Percentiles rank a stretch among this genome's conserved stretches.
phyloP scores from a whole-genome alignment of 2,888 invertebrate species.

The Drosophila algonquin region DNA sequence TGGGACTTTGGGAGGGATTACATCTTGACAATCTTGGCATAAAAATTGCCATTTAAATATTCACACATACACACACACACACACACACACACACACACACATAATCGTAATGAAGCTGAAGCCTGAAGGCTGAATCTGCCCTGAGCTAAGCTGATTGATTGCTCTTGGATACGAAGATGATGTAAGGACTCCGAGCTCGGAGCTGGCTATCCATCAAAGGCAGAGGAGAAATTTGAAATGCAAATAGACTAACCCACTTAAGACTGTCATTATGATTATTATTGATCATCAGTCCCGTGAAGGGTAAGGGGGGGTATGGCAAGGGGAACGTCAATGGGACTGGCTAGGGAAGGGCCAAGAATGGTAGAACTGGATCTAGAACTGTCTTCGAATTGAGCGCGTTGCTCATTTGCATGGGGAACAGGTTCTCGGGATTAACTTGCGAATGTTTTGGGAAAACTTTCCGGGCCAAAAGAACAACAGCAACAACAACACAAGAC shows the following conservation, averaged over 20 bases:
- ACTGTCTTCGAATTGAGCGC: constrained; percentile 51
- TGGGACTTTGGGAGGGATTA: constrained; percentile 43
- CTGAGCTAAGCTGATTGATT: constrained; percentile 71
- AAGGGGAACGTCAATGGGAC: too few relatives aligned
- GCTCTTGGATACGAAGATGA: constrained; percentile 55
- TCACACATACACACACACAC: constrained; percentile 54
- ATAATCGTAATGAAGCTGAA: constrained; percentile 72
- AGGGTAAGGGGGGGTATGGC: not conserved
- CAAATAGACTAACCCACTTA: constrained; percentile 73
- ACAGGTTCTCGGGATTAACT: constrained; percentile 73
- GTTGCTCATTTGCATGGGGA: constrained; percentile 61
- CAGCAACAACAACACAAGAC: constrained; percentile 31
- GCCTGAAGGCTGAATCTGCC: constrained; percentile 14
- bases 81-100: constrained; percentile 43
- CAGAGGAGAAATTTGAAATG: constrained; percentile 56
- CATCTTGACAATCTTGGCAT: constrained; percentile 47
- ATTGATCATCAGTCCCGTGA: constrained; percentile 64
- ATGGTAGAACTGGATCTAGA: constrained; percentile 17
- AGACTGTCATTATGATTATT: constrained; percentile 78
- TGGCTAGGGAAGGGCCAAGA: not conserved
- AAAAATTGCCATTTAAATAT: constrained; percentile 77
- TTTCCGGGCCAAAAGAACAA: constrained; percentile 47
- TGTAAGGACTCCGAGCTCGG: constrained; percentile 60
- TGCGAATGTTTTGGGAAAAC: constrained; percentile 73
- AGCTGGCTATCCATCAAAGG: constrained; percentile 65